These are phyloP conservation scores for Limnothrissa miodon DNA, from an alignment of 2,113 vertebrate genomes.

Conservation along the genomic window DNA sequence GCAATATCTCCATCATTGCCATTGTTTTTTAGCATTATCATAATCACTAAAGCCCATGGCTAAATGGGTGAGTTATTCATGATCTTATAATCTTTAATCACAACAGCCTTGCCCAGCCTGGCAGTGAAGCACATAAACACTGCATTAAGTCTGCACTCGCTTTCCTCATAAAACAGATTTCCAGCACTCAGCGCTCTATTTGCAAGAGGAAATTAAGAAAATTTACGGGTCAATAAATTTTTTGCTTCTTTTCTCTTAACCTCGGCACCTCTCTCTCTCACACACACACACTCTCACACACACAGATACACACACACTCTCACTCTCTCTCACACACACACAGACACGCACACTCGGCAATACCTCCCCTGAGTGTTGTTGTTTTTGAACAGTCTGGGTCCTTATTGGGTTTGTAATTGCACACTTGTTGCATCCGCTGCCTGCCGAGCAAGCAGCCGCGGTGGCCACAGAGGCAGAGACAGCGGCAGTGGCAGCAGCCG, in stretches of 20 bases:
- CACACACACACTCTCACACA: neutral
- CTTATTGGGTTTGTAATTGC: constrained; percentile 64
- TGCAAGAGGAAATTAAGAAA: neutral
- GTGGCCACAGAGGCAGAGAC: neutral
- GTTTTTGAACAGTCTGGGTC: constrained; percentile 38
- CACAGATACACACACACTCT: neutral
- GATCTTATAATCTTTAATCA: neutral
- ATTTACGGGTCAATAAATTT: constrained; percentile 7
- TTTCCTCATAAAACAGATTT: neutral
- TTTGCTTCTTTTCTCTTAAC: neutral
- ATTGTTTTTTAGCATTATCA: neutral
- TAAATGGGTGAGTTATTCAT: neutral
- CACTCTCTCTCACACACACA: constrained; percentile 15
- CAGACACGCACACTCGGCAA: neutral
- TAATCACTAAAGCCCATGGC: neutral
- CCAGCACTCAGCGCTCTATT: neutral
- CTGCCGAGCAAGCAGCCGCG: constrained; percentile 1
- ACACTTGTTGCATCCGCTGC: constrained; percentile 63
- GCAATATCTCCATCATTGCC: neutral
- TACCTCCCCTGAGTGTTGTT: neutral
- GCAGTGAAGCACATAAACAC: neutral
- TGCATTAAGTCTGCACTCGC: neutral
- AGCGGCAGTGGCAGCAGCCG: neutral
- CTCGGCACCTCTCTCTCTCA: neutral
- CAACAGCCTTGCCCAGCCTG: neutral